Percentiles rank a stretch among this genome's conserved stretches.
Conservation (phyloP, 1,140 invertebrate genomes). For the Neotoxoptera formosana region DNA sequence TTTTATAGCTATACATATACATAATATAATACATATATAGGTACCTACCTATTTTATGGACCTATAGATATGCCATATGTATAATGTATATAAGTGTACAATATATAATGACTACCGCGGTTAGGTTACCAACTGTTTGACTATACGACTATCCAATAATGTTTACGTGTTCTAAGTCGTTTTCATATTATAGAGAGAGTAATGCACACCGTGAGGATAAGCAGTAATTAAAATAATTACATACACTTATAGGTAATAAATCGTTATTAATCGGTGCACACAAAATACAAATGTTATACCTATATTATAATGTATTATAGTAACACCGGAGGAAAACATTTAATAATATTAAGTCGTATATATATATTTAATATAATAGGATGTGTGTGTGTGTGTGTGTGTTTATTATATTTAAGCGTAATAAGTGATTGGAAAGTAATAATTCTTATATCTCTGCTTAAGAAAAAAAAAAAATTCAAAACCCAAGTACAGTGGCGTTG, state of each 20-base stretch:
- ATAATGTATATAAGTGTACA: background rate
- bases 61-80: background rate
- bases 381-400: background rate
- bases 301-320: background rate
- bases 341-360: background rate
- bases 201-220: background rate
- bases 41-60: background rate
- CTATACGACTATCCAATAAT: background rate
- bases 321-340: background rate
- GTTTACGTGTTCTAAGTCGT: background rate
- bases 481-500: background rate
- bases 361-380: background rate
- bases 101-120: background rate
- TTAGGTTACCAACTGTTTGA: background rate
- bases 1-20: background rate
- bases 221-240: slow-evolving; percentile 18
- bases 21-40: too few relatives aligned
- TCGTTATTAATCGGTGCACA: background rate
- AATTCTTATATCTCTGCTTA: background rate
- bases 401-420: background rate
- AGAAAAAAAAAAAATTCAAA: background rate
- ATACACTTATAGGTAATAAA: background rate
- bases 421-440: slow-evolving; percentile 26
- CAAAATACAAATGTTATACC: background rate
- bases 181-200: slow-evolving; percentile 2